phyloP scores from a whole-genome alignment of 37 sponge, comb jelly and placozoan genomes.

The Cliona cf. orientalis region DNA sequence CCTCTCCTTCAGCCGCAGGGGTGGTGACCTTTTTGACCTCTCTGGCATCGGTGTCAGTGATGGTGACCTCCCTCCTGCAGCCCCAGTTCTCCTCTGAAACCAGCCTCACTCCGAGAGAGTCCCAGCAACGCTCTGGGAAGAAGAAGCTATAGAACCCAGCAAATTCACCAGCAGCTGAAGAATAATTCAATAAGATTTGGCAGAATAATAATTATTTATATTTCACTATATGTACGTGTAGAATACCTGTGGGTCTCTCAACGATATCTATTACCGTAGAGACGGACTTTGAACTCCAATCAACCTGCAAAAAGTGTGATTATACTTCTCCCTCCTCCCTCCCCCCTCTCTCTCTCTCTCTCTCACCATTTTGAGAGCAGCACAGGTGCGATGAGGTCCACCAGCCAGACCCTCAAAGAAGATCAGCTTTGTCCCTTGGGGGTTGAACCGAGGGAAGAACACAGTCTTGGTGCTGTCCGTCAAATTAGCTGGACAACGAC shows the following conservation, averaged over 20 bases:
- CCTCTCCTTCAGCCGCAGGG: neutral
- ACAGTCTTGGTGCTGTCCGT: constrained; percentile 34
- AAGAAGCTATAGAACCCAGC: constrained; percentile 69
- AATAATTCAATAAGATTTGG: neutral
- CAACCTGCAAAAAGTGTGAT: constrained; percentile 16
- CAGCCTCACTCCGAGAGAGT: constrained; percentile 26
- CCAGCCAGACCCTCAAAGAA: constrained; percentile 44
- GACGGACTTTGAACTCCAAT: constrained; percentile 28
- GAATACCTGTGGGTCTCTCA: constrained; percentile 17
- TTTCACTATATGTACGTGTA: neutral
- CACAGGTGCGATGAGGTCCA: constrained; percentile 77
- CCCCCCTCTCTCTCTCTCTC: too few relatives aligned
- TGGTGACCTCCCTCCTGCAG: constrained; percentile 27
- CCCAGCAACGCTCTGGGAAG: constrained; percentile 77
- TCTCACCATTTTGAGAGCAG: constrained; percentile 65
- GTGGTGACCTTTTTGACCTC: constrained; percentile 13
- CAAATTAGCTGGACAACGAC: constrained; percentile 30
- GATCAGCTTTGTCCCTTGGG: constrained; percentile 61
- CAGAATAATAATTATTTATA: neutral
- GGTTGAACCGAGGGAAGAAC: constrained; percentile 59
- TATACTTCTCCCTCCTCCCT: too few relatives aligned
- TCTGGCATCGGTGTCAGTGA: constrained; percentile 20
- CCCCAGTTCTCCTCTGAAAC: constrained; percentile 47
- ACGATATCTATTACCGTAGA: constrained; percentile 51
- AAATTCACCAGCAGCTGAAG: constrained; percentile 37